Conservation (phyloP, 2,888 invertebrate species). For the Diplazon laetatorius region DNA sequence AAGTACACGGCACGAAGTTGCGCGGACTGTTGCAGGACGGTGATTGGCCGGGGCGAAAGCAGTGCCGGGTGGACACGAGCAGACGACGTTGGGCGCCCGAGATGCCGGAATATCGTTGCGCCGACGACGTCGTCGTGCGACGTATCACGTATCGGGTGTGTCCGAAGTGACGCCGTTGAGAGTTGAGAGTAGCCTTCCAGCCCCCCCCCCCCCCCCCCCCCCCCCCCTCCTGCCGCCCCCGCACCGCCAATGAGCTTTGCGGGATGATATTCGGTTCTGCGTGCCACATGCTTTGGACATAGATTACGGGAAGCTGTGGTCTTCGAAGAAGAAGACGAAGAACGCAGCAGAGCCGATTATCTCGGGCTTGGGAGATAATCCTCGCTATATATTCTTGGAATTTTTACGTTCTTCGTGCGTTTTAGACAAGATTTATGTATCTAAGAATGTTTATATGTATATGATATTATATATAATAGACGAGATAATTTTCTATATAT, state of each 20-base stretch:
- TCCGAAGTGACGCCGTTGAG: conserved; percentile 5
- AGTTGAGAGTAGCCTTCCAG: too few relatives aligned
- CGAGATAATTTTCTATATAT: neutral
- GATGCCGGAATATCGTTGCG: conserved; percentile 68
- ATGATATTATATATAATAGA: too few relatives aligned
- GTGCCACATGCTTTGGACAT: conserved; percentile 49
- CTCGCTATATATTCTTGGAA: too few relatives aligned
- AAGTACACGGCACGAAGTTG: conserved; percentile 14
- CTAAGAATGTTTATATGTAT: too few relatives aligned
- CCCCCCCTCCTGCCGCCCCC: neutral
- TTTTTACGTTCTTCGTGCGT: neutral
- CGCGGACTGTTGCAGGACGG: neutral
- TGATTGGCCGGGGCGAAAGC: conserved; percentile 60
- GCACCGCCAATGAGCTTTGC: conserved; percentile 7
- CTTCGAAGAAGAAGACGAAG: neutral
- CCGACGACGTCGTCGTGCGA: conserved; percentile 56
- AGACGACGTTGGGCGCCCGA: conserved; percentile 71
- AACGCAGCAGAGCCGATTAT: conserved; percentile 17
- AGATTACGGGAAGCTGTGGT: conserved; percentile 46
- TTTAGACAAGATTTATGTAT: neutral
- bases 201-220: too few relatives aligned
- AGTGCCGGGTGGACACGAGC: conserved; percentile 60
- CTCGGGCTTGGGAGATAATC: conserved; percentile 11
- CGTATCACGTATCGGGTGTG: conserved; percentile 18
- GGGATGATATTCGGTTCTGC: conserved; percentile 42